A percentile compares a stretch with the other conserved stretches of the same genome.
Evolutionary conservation across 1,140 invertebrate genomes (phyloP).

Genomic region (Aphis gossypii): DNA sequence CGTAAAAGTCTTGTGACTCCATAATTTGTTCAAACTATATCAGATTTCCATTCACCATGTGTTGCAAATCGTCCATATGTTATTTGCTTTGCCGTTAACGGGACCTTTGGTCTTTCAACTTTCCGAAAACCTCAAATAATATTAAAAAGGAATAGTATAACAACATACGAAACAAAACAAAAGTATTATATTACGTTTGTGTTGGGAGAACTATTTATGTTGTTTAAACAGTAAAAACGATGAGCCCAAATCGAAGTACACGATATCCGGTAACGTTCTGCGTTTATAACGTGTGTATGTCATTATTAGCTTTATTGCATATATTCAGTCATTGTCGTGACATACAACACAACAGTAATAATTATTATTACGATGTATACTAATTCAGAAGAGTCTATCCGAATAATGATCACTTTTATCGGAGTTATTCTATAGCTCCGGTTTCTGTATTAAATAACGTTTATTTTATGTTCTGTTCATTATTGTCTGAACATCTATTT

Average conservation of each 20-base stretch:
- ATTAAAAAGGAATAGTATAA: neutral
- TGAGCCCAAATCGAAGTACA: neutral
- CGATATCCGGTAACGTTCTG: neutral
- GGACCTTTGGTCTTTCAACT: neutral
- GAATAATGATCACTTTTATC: neutral
- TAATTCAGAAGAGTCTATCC: neutral
- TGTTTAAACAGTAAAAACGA: neutral
- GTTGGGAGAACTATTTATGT: neutral
- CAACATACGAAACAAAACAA: neutral
- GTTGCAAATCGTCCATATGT: neutral
- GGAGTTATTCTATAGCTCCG: neutral
- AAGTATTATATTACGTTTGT: neutral
- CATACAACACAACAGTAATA: neutral
- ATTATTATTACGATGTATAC: neutral
- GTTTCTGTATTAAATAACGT: neutral
- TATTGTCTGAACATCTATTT: neutral
- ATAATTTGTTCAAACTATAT: neutral
- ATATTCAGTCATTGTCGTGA: neutral
- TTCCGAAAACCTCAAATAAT: neutral
- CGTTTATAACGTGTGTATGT: neutral
- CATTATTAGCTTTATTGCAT: neutral
- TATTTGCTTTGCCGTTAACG: neutral
- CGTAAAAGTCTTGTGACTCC: neutral
- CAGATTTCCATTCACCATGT: neutral
- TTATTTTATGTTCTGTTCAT: neutral